A percentile compares a stretch with the other conserved stretches of the same genome.
phyloP scores from a whole-genome alignment of 2,888 invertebrate species.

The Tridacna gigas region DNA sequence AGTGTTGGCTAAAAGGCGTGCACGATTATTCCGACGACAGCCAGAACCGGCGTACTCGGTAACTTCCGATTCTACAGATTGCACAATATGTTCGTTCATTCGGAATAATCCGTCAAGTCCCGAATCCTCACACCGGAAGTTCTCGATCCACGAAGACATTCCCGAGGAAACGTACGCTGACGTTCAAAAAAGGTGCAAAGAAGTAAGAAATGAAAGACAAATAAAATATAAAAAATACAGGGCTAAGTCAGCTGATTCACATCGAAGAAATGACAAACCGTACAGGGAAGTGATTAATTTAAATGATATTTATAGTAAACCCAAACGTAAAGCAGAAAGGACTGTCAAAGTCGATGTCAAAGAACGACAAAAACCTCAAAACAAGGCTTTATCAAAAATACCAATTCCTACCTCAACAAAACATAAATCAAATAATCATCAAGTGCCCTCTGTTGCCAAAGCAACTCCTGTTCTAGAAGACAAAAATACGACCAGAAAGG shows the following conservation, averaged over 20 bases:
- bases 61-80: constrained; percentile 67
- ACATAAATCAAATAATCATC: constrained; percentile 3
- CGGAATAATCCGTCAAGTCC: constrained; percentile 55
- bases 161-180: constrained; percentile 45
- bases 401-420: constrained; percentile 14
- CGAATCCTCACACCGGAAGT: constrained; percentile 34
- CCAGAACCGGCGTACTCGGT: constrained; percentile 54
- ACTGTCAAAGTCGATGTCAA: background rate
- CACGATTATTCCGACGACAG: constrained; percentile 26
- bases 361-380: background rate
- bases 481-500: background rate
- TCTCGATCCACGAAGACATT: constrained; percentile 53
- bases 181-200: background rate
- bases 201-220: background rate
- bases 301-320: constrained; percentile 22
- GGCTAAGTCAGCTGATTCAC: constrained; percentile 3
- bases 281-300: constrained; percentile 11
- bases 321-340: constrained; percentile 17
- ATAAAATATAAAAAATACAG: constrained; percentile 7
- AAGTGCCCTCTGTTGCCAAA: background rate
- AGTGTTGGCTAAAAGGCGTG: constrained; percentile 64
- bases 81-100: constrained; percentile 71
- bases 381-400: constrained; percentile 5
- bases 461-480: background rate
- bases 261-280: background rate